A percentile compares a stretch with the other conserved stretches of the same genome.
These are phyloP conservation scores for Tachysurus vachellii DNA, from an alignment of 2,113 vertebrate genomes.

Conservation along the genomic window DNA sequence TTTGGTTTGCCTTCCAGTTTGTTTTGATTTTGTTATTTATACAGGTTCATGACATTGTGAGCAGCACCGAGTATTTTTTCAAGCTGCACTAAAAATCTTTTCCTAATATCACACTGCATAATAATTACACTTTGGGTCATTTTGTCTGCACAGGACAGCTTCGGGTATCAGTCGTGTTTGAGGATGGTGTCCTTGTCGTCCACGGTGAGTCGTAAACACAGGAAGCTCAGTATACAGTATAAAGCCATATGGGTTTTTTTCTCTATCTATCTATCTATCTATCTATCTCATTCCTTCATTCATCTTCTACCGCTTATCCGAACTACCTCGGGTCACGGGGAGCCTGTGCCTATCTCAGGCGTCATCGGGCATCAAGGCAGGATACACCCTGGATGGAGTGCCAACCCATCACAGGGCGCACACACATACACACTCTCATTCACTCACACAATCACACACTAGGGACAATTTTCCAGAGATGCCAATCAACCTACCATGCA, in stretches of 20 bases:
- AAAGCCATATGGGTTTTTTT: background rate
- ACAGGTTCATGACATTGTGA: background rate
- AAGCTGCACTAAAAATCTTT: background rate
- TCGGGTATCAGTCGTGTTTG: background rate
- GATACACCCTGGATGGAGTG: no score
- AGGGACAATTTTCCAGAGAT: no score
- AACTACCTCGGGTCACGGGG: no score
- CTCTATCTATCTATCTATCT: no score
- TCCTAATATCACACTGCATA: background rate
- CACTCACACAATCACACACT: no score
- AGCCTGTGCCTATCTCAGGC: no score
- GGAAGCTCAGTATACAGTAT: background rate
- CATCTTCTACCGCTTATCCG: no score
- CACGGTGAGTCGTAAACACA: conserved; percentile 26
- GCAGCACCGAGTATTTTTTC: background rate
- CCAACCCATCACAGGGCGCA: no score
- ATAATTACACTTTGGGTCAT: background rate
- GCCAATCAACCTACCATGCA: no score
- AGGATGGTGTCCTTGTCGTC: background rate
- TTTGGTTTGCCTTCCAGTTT: background rate
- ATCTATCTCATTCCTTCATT: no score
- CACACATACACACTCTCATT: no score
- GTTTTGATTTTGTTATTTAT: background rate
- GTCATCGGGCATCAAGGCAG: no score
- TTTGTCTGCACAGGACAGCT: conserved; percentile 27